Percentiles rank a stretch among this genome's conserved stretches.
These are phyloP conservation scores for Lepetodrilus schrolli DNA, from an alignment of 2,888 invertebrate species.

Conservation along the genomic window DNA sequence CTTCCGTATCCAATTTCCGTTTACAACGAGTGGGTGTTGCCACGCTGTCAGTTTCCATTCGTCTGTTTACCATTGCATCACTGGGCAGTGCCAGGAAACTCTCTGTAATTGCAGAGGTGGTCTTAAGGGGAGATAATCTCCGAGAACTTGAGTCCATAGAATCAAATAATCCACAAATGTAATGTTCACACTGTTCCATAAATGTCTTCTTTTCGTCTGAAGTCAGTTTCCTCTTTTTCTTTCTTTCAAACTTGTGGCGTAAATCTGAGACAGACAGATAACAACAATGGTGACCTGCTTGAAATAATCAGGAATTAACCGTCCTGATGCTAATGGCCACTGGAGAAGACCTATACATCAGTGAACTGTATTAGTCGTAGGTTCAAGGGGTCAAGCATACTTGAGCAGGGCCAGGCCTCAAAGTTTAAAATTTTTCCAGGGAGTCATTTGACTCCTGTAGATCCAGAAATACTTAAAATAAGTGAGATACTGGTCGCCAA, in stretches of 20 bases:
- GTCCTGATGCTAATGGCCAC: too few relatives aligned
- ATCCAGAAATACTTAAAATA: too few relatives aligned
- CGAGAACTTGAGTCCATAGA: not conserved
- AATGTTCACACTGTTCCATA: constrained; percentile 43
- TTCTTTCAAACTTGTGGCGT: constrained; percentile 63
- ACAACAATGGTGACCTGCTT: too few relatives aligned
- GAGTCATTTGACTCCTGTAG: too few relatives aligned
- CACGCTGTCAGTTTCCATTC: not conserved
- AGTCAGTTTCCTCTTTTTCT: constrained; percentile 58
- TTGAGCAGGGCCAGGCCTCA: too few relatives aligned
- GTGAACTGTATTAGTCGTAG: too few relatives aligned
- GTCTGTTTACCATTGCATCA: not conserved
- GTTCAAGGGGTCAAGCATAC: too few relatives aligned
- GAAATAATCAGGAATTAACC: too few relatives aligned
- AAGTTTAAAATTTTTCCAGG: too few relatives aligned
- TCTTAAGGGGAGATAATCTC: not conserved
- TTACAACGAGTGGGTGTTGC: constrained; percentile 6
- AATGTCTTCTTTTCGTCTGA: constrained; percentile 59
- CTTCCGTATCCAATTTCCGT: not conserved
- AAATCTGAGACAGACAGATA: constrained; percentile 63
- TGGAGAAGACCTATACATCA: too few relatives aligned
- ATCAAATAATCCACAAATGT: constrained; percentile 39
- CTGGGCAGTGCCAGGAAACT: not conserved
- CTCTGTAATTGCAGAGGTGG: not conserved
- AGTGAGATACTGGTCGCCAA: too few relatives aligned